These are phyloP conservation scores for Aspidapion aeneum DNA, from an alignment of 2,888 invertebrate genomes.

Conservation along the genomic window DNA sequence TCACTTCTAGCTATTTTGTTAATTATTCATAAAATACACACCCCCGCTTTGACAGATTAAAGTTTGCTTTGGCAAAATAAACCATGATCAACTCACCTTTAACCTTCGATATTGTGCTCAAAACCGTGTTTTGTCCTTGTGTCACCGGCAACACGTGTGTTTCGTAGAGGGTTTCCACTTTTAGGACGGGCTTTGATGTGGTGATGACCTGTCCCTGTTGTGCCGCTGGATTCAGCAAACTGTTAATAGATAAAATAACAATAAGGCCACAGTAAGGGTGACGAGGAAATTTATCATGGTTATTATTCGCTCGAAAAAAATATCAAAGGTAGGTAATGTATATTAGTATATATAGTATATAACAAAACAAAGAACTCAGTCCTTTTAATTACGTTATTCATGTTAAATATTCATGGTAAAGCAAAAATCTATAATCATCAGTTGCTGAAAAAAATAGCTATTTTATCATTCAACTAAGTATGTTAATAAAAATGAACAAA, in stretches of 20 bases:
- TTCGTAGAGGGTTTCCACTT: constrained; percentile 76
- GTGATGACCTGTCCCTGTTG: constrained; percentile 70
- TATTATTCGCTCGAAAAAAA: background rate
- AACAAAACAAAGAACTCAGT: too few species aligned
- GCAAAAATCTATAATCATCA: too few species aligned
- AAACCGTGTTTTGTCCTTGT: constrained; percentile 70
- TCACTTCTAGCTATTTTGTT: too few species aligned
- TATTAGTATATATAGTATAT: too few species aligned
- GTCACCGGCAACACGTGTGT: constrained; percentile 78
- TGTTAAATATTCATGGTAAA: too few species aligned
- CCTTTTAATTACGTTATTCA: background rate
- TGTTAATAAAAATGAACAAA: too few species aligned
- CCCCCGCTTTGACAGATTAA: too few species aligned
- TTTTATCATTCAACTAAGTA: too few species aligned
- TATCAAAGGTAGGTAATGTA: background rate
- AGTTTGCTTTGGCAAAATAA: too few species aligned
- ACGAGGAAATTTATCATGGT: background rate
- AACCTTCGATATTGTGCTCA: constrained; percentile 73
- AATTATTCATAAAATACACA: too few species aligned
- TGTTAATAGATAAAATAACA: constrained; percentile 26
- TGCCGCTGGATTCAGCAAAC: constrained; percentile 65
- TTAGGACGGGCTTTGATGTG: constrained; percentile 72
- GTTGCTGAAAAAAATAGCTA: too few species aligned
- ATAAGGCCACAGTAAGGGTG: background rate
- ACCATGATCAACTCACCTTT: constrained; percentile 50